Evolutionary conservation across 2,113 vertebrate genomes (phyloP), one percentile per base, ranked within the genome.

Genomic region (Strix aluco): DNA sequence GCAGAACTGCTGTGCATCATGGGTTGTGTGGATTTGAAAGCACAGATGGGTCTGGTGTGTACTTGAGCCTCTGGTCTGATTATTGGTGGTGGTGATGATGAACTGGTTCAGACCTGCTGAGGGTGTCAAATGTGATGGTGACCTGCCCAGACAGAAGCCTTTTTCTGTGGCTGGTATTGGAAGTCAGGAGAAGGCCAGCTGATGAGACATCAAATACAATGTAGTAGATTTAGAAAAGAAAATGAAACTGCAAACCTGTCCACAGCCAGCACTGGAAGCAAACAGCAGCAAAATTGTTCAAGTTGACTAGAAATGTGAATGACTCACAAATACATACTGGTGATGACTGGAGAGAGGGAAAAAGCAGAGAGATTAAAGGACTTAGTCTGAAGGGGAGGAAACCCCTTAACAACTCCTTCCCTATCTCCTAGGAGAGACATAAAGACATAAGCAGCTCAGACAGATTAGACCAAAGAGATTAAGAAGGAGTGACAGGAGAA

Each of bases 401-500:
- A 78, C 75, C 82, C 66, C 25, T 49, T 58, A 62, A 81, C 2
- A 9, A 62, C 52, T 75, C 63, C 65, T 2, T 89, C 59, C 42
- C 57, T 40, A 0, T 84, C 66, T 87, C 11, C 34, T 54, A 17
- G 73, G 52, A 72, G 84, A 79, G 66, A 85, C 73, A 72, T 26
- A 72, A 94, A 93, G 81, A 71, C 44, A 25, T 94, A 58, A 87
- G 70, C 70, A 79, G 81, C 77, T 94, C 78, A 81, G 90, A 85
- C 92, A 72, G 92, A 80, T 95, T 80, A 96, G 73, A 91, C 61
- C 81, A 65, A 54, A 87, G 77, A 90, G 65, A 88, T 91, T 70
- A 81, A 70, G 63, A 49, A 83, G 57, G 63, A 72, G 78, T 69
- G 70, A 90, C 63, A 80, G 52, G 20, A 74, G 85, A 91, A 94